Conservation (phyloP, 1,140 invertebrate species). For the Euura saliciscinereae region DNA sequence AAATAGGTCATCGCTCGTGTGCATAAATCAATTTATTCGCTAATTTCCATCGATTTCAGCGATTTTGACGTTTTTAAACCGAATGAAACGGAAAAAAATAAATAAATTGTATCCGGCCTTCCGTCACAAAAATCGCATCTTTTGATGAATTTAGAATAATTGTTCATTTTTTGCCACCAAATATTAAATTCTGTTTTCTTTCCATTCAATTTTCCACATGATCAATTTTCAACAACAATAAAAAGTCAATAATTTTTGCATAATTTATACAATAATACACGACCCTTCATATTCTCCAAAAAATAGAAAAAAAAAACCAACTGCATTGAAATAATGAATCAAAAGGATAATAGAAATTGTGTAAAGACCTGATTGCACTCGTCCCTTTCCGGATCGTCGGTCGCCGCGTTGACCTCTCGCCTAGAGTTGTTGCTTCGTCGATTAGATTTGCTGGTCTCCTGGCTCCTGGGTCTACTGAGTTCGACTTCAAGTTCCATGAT, state of each 20-base stretch:
- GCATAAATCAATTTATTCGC: too few species aligned
- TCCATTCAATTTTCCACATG: too few species aligned
- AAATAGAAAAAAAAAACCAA: constrained; percentile 22
- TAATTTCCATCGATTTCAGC: too few species aligned
- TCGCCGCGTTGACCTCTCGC: constrained; percentile 34
- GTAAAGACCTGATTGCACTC: constrained; percentile 49
- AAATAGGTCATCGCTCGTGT: too few species aligned
- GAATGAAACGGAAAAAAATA: too few species aligned
- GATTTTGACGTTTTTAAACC: too few species aligned
- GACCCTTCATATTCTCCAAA: constrained; percentile 2
- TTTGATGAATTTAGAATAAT: too few species aligned
- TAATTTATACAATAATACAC: background rate
- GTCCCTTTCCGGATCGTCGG: constrained; percentile 45
- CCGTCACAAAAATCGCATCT: too few species aligned
- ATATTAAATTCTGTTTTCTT: too few species aligned
- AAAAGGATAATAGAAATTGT: constrained; percentile 18
- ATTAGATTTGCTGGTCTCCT: constrained; percentile 20
- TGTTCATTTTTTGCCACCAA: too few species aligned
- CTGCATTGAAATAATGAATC: constrained; percentile 18
- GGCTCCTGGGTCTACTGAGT: constrained; percentile 40
- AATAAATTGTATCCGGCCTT: too few species aligned
- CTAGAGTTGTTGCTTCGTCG: constrained; percentile 22
- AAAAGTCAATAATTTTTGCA: background rate
- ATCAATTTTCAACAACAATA: too few species aligned
- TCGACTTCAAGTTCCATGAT: constrained; percentile 43